Conservation (phyloP, 1,140 invertebrate species). For the Paralvinella palmiformis region DNA sequence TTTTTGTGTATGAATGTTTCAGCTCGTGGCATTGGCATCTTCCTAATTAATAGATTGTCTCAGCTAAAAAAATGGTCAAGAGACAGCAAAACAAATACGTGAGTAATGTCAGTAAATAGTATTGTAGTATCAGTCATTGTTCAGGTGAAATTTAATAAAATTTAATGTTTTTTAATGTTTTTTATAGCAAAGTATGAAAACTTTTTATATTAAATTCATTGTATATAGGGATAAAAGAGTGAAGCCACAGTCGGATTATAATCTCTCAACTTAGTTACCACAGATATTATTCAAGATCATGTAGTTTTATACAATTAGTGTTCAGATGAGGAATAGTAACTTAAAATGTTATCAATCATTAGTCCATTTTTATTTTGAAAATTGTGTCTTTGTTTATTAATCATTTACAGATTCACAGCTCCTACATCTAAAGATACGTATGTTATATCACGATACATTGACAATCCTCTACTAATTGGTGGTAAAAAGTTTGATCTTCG, state of each 20-base stretch:
- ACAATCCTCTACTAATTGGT: slow-evolving; percentile 86
- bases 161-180: no score
- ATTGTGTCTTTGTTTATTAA: neutral
- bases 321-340: neutral
- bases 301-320: neutral
- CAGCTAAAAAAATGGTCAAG: slow-evolving; percentile 56
- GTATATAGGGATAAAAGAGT: no score
- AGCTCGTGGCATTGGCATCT: slow-evolving; percentile 57
- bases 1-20: slow-evolving; percentile 47
- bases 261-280: no score
- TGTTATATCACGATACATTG: slow-evolving; percentile 79
- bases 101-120: no score
- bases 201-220: no score
- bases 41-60: slow-evolving; percentile 57
- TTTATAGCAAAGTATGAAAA: no score
- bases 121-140: no score
- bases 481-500: slow-evolving; percentile 95
- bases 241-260: no score
- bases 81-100: slow-evolving; percentile 50
- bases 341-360: neutral
- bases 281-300: no score
- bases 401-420: slow-evolving; percentile 40
- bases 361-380: neutral
- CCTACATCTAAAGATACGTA: slow-evolving; percentile 49
- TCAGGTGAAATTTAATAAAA: no score